Evolutionary conservation across 2,113 vertebrate species (phyloP), one percentile per base, ranked within the genome.

Genomic region (Vireo altiloquus): DNA sequence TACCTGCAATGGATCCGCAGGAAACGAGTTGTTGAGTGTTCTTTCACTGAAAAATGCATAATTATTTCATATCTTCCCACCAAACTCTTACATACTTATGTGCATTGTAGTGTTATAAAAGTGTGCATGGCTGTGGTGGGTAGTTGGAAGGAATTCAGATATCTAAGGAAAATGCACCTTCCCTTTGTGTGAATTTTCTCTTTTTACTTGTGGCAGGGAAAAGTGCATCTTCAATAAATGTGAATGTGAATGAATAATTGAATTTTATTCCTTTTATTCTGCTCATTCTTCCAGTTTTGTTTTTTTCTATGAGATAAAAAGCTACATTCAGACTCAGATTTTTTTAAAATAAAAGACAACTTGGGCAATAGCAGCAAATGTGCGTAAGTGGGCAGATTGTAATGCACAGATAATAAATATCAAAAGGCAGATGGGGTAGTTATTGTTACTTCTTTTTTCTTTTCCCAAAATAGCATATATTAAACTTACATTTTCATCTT

Each of bases 201-300:
- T 56, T 96, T 76, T 86, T 84, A 37, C 61, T 64, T 69, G 31
- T 30, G 52, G 35, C 25, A 91, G 75, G 77, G 63, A 89, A 86
- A 93, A 81, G 59, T 2, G 0, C 59, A 65, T 88, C 50, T 92
- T 92, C 88, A 87, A 46, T 47, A 90, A 83, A 92, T 22, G 39
- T 71, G 78, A 74, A 70, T 68, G 44, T 49, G 90, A 74, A 89
- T 44, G 53, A 93, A 79, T 88, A 91, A 86, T 79, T 95, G 86
- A 79, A 94, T 94, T 87, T 90, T 69, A 47, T 84, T 94, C 84
- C 47, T 89, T 94, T 94, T 82, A 89, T 89, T 82, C 54, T 94
- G 79, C 30, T 90, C 65, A 84, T 82, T 75, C 82, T 92, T 94
- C 72, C 66, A 80, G 89, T 66, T 13, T 65, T 13, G 19, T 61